Evolutionary conservation across 1,140 invertebrate genomes (phyloP), one percentile per base, ranked within the genome.

Genomic region (Dreissena rostriformis): DNA sequence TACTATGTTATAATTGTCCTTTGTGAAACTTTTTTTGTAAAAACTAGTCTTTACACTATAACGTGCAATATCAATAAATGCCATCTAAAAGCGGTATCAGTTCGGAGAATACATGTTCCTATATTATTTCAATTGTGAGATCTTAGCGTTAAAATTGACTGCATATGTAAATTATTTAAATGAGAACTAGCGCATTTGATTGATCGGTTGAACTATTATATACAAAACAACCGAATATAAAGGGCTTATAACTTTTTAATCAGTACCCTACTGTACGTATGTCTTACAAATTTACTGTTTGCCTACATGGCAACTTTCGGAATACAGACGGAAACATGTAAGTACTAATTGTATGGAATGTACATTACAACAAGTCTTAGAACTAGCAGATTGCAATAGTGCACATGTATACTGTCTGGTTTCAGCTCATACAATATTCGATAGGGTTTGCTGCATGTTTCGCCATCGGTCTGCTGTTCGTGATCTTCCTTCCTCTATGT

Each of bases 381-480:
- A 57, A 57, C 12, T 57, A 57, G n/a, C 12, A 57, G n/a, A 57
- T 14, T 57, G 55, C 12, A 12, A 12, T 57, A 57, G 12, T 57
- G 55, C 55, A 57, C 12, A 14, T n/a, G 19, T 5, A n/a, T 24
- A 63, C 6, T 24, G 24, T 24, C 24, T 63, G 24, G 29, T 53
- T 84, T 49, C 77, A 88, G 88, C 70, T 88, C 1, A 82, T 88
- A 11, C 81, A 85, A 63, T 87, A 87, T 49, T 86, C 86, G 22
- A 84, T 87, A 82, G 88, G 88, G 0, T 86, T 88, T 80, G 88
- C 79, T 17, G 63, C 85, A n/a, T 88, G 88, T 80, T 86, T 88
- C 51, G 88, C 86, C 0, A 79, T 88, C 24, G 88, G 88, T 17
- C 28, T 88, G 24, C 74, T 88, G 28, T 88, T 86, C 39, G 86